These are phyloP conservation scores for Bombylius major DNA, from an alignment of 2,888 invertebrate genomes.

Conservation along the genomic window DNA sequence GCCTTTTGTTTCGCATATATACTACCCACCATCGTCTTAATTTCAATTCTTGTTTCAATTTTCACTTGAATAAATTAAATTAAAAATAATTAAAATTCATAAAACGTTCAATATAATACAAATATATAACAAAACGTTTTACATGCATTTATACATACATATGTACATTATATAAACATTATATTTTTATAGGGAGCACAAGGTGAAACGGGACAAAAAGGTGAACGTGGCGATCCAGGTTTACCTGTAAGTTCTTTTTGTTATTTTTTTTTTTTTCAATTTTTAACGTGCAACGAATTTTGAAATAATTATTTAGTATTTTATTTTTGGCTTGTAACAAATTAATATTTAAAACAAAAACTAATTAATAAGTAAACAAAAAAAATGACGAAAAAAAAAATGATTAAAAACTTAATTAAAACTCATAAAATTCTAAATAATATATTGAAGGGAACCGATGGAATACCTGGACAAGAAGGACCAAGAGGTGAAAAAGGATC, in stretches of 20 bases:
- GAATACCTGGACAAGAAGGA: conserved; percentile 86
- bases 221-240: conserved; percentile 87
- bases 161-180: background rate
- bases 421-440: background rate
- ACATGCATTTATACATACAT: background rate
- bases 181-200: conserved; percentile 64
- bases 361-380: too few species aligned
- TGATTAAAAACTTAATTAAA: conserved; percentile 6
- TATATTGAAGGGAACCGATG: conserved; percentile 57
- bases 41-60: conserved; percentile 3
- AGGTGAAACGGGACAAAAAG: conserved; percentile 84
- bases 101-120: conserved; percentile 7
- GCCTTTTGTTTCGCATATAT: too few species aligned
- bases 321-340: background rate
- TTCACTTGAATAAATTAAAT: conserved; percentile 7
- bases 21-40: too few species aligned
- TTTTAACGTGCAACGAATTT: conserved; percentile 7
- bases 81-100: conserved; percentile 10
- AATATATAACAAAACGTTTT: background rate
- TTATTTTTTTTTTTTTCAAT: background rate
- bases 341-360: too few species aligned
- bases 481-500: conserved; percentile 82
- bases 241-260: conserved; percentile 60
- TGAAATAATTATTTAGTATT: conserved; percentile 3
- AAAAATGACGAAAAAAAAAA: background rate